These are phyloP conservation scores for Pholis gunnellus DNA, from an alignment of 2,113 vertebrate species.

Conservation along the genomic window DNA sequence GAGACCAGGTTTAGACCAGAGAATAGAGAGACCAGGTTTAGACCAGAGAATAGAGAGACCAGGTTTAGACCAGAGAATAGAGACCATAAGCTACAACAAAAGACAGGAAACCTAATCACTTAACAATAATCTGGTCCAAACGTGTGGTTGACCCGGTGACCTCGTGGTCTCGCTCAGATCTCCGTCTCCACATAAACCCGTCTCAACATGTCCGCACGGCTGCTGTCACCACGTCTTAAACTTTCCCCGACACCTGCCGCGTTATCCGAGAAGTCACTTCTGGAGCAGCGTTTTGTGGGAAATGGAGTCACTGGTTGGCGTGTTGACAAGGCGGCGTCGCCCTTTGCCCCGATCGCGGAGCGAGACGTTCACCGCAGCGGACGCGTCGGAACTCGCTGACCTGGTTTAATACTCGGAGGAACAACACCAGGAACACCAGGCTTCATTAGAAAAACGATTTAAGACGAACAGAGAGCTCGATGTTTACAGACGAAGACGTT, in stretches of 20 bases:
- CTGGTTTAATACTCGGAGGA: neutral
- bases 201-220: slow-evolving; percentile 28
- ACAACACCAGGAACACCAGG: neutral
- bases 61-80: too few relatives aligned
- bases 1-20: too few relatives aligned
- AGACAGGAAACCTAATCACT: too few relatives aligned
- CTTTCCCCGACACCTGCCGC: neutral
- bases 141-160: neutral
- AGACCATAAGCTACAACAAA: too few relatives aligned
- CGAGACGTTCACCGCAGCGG: slow-evolving; percentile 20
- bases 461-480: neutral
- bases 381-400: slow-evolving; percentile 25
- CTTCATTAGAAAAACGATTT: neutral
- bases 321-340: slow-evolving; percentile 47
- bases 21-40: too few relatives aligned
- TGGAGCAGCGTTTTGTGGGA: slow-evolving; percentile 62
- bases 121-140: too few relatives aligned
- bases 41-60: too few relatives aligned
- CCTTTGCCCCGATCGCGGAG: neutral
- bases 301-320: slow-evolving; percentile 43
- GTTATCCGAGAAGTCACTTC: slow-evolving; percentile 51
- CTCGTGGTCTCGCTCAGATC: too few relatives aligned
- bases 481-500: neutral
- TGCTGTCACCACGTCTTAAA: slow-evolving; percentile 56
- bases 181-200: slow-evolving; percentile 32